phyloP scores from a whole-genome alignment of 2,113 vertebrate species.

The Sisor rabdophorus region DNA sequence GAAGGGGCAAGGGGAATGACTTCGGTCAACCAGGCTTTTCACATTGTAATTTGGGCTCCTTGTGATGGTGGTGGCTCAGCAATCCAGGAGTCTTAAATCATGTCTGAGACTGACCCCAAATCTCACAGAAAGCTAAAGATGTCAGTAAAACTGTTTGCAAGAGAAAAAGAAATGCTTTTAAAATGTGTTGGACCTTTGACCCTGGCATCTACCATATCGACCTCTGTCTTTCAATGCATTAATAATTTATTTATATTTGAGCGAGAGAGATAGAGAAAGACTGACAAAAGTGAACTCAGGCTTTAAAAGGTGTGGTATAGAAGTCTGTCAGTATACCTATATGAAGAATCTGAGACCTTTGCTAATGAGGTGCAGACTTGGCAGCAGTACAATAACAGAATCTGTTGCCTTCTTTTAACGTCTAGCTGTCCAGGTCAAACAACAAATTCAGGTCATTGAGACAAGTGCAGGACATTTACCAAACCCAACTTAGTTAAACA shows the following conservation, averaged over 20 bases:
- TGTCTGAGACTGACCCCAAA: constrained; percentile 77
- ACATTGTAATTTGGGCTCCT: constrained; percentile 82
- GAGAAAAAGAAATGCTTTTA: constrained; percentile 80
- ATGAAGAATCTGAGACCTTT: constrained; percentile 83
- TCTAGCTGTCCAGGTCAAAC: constrained; percentile 68
- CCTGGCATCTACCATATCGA: constrained; percentile 62
- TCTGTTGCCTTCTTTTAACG: constrained; percentile 69
- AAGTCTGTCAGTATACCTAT: constrained; percentile 72
- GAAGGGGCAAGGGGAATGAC: constrained; percentile 68
- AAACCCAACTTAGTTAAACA: constrained; percentile 49
- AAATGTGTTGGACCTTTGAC: constrained; percentile 75
- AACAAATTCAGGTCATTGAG: constrained; percentile 75
- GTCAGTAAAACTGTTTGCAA: constrained; percentile 87
- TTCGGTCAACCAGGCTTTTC: constrained; percentile 74
- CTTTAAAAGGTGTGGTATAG: constrained; percentile 20
- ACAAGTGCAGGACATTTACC: constrained; percentile 70
- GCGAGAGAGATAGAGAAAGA: constrained; percentile 60
- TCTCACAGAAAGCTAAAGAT: constrained; percentile 74
- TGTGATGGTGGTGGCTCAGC: constrained; percentile 76
- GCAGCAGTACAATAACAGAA: constrained; percentile 73
- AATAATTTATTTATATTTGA: constrained; percentile 42
- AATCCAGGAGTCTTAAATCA: constrained; percentile 75
- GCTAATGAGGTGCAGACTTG: constrained; percentile 72
- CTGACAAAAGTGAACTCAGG: constrained; percentile 52
- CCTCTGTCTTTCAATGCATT: constrained; percentile 57